These are phyloP conservation scores for Rhizomys pruinosus DNA, from an alignment of 2,113 vertebrate species.

Conservation along the genomic window DNA sequence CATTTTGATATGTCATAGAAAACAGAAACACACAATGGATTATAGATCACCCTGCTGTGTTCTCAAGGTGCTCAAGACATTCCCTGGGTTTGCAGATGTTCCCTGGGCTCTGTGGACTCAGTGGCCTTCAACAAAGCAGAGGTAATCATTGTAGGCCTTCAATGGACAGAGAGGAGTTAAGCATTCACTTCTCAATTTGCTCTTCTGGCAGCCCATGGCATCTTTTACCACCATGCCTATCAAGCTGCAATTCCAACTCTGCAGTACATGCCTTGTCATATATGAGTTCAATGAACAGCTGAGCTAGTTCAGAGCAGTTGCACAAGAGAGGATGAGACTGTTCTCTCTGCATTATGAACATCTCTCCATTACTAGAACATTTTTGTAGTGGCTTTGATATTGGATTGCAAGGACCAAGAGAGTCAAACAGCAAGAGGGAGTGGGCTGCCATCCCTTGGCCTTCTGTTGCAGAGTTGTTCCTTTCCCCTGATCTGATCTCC, in stretches of 20 bases:
- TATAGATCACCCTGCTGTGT: neutral
- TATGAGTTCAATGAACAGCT: neutral
- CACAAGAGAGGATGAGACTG: neutral
- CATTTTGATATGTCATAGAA: neutral
- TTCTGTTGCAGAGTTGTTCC: neutral
- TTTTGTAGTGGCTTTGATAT: neutral
- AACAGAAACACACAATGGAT: neutral
- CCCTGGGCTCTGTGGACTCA: neutral
- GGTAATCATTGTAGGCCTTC: neutral
- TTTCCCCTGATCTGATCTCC: neutral
- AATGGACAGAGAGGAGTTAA: neutral
- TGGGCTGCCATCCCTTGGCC: neutral
- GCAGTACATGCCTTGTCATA: neutral
- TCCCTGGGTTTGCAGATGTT: neutral
- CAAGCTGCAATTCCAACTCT: neutral
- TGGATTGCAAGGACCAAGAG: neutral
- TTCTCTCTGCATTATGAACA: neutral
- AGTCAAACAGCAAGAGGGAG: neutral
- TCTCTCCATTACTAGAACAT: no score
- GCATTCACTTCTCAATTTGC: neutral
- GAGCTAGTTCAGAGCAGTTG: neutral
- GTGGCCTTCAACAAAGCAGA: neutral
- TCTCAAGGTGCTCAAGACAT: no score
- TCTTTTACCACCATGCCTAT: neutral
- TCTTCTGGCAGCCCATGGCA: neutral